Base-by-base conservation (phyloP, 2,113 vertebrate species). In the Caloenas nicobarica region DNA sequence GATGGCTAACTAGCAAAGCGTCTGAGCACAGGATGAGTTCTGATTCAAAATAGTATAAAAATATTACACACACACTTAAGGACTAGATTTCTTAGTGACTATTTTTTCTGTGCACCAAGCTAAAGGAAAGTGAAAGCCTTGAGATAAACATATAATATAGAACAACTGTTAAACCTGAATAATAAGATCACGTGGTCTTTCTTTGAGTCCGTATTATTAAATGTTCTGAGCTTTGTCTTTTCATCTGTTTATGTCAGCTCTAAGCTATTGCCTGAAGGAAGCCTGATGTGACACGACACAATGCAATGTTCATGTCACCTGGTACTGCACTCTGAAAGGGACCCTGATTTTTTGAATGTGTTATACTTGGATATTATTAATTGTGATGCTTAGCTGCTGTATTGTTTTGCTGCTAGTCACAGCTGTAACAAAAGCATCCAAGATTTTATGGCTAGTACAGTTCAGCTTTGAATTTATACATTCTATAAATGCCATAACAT, bases 401-500 rank as follows among this genome's bases (percentile, higher is more conserved):
- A 93, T 93, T 95, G 31, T 97, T 98, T 95, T 90, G 86, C 88
- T 97, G 74, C 88, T 92, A 84, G 82, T 93, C 84, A 38, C 83
- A 89, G 92, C 87, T 91, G 53, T 82, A 94, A 89, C 91, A 91
- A 95, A 97, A 95, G 93, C 68, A 86, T 78, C 53, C 78, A 33
- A 87, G 89, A 77, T 93, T 89, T 97, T 94, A 86, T 74, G 23
- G 42, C 86, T 84, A 34, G 65, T 86, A 70, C 84, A 86, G 74
- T 96, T 97, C 96, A 91, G 93, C 85, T 96, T 95, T 81, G 95
- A 97, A 92, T 97, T 96, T 97, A 96, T 94, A 88, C 31, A 91
- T 97, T 94, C 83, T 95, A 93, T 97, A 98, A 98, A 97, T 96
- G 94, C 94, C 93, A 84, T 81, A 94, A 95, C 86, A 84, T 94